Evolutionary conservation across 2,888 invertebrate genomes (phyloP).

Genomic region (Pyrrhia umbra): DNA sequence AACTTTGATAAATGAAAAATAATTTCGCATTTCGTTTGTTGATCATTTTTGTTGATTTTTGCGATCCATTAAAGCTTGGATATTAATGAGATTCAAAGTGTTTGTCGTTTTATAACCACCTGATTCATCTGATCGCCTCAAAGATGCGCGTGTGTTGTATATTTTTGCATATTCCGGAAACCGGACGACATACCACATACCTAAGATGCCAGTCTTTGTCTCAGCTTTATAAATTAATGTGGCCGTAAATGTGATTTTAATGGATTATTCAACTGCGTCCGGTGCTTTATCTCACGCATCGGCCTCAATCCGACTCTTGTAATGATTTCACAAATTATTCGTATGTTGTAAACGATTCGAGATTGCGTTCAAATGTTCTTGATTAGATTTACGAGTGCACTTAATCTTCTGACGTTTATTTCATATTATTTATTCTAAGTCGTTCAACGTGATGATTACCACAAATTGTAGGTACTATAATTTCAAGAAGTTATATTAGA

Average conservation of each 20-base stretch:
- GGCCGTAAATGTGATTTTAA: constrained; percentile 49
- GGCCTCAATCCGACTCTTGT: constrained; percentile 38
- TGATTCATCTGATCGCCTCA: constrained; percentile 41
- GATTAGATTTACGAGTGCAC: constrained; percentile 12
- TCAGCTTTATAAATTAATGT: constrained; percentile 29
- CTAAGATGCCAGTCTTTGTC: constrained; percentile 51
- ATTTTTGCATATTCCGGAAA: constrained; percentile 57
- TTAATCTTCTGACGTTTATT: constrained; percentile 17
- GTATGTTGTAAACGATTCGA: constrained; percentile 12
- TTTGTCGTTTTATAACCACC: constrained; percentile 33
- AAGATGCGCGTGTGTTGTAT: constrained; percentile 21
- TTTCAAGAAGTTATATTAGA: not conserved
- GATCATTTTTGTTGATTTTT: constrained; percentile 14
- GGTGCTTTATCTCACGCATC: constrained; percentile 32
- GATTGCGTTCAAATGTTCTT: constrained; percentile 31
- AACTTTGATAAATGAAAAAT: constrained; percentile 9
- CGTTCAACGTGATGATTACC: constrained; percentile 1
- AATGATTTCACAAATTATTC: constrained; percentile 27
- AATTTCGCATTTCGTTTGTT: constrained; percentile 28
- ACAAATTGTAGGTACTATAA: not conserved
- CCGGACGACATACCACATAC: constrained; percentile 55
- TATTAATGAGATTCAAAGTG: constrained; percentile 20
- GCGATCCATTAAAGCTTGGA: constrained; percentile 21
- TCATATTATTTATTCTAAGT: not conserved
- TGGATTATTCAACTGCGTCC: constrained; percentile 38